These are phyloP conservation scores for Halictus ligatus DNA, from an alignment of 2,888 invertebrate species.

Conservation along the genomic window DNA sequence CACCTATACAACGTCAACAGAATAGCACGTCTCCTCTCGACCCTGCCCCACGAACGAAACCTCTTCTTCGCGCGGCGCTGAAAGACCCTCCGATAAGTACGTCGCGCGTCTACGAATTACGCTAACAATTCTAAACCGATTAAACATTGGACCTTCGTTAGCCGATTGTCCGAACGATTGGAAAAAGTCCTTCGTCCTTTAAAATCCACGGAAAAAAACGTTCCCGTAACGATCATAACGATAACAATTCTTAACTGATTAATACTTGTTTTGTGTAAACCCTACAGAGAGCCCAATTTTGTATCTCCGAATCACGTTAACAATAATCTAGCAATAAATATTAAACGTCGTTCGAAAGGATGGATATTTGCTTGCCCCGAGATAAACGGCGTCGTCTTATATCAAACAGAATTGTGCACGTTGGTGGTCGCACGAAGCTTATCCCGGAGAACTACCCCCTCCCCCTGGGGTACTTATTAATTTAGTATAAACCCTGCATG, in stretches of 20 bases:
- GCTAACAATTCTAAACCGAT: neutral
- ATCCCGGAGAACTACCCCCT: too few relatives aligned
- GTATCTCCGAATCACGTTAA: neutral
- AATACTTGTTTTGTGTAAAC: too few relatives aligned
- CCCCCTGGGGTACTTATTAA: neutral
- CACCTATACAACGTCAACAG: neutral
- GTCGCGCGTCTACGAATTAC: neutral
- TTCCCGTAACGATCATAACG: too few relatives aligned
- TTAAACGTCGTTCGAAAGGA: too few relatives aligned
- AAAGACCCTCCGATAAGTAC: conserved; percentile 1
- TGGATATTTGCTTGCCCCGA: too few relatives aligned
- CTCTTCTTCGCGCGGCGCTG: neutral
- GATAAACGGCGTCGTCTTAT: too few relatives aligned
- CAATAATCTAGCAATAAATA: neutral
- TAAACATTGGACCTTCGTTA: neutral
- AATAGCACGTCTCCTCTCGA: neutral
- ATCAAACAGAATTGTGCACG: too few relatives aligned
- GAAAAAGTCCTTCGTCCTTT: neutral
- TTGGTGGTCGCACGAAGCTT: too few relatives aligned
- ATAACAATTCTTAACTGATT: too few relatives aligned
- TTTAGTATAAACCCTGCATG: neutral
- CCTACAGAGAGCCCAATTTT: too few relatives aligned
- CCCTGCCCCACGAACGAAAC: neutral
- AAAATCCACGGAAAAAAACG: too few relatives aligned
- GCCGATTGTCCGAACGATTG: neutral